Base-by-base conservation (phyloP, 2,797 vertebrate species). In the Xenopus petersii region DNA sequence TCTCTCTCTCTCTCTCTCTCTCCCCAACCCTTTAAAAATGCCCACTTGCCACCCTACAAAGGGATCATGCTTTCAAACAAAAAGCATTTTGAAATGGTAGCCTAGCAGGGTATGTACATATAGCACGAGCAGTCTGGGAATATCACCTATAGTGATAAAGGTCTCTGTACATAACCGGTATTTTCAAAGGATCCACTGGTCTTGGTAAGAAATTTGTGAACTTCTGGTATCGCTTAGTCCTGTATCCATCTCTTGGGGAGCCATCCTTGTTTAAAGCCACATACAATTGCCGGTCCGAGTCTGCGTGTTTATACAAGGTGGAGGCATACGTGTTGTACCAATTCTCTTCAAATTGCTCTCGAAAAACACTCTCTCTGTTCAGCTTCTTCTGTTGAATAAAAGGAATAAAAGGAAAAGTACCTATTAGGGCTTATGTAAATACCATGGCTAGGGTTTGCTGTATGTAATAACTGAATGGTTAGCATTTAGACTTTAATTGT, bases 311-410 rank as follows among this genome's bases (percentile, higher is more conserved):
- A 92, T 98, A 98, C 58, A 96, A 90, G 4, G 95, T 98, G 0
- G 97, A 98, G 51, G 97, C 94, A 26, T 99, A 99, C 0, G 98
- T 99, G 91, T 99, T 99, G 92, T 99, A 99, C 97, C 97, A 99
- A 88, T 99, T 99, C 91, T 99, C 98, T 89, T 99, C 98, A 84
- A 99, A 99, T 87, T 98, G 96, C 91, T 99, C 98, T 67, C 96
- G 93, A 92, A 99, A 98, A 69, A 99, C 95, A 1, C 97, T 98
- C 85, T 99, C 98, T 24, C 93, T 91, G 0, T 94, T 96, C 82
- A 98, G 94, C 89, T 98, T 98, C 90, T 96, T 97, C 97, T 99
- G 94, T 77, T 77, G 58, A 61, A 66, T 33, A 48, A 17, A 8
- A 64, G 26, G 58, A 61, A 66, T 33, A 48, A 17, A 8, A 64